Conservation (phyloP, 2,888 invertebrate genomes). For the Philhelius pedissequus region DNA sequence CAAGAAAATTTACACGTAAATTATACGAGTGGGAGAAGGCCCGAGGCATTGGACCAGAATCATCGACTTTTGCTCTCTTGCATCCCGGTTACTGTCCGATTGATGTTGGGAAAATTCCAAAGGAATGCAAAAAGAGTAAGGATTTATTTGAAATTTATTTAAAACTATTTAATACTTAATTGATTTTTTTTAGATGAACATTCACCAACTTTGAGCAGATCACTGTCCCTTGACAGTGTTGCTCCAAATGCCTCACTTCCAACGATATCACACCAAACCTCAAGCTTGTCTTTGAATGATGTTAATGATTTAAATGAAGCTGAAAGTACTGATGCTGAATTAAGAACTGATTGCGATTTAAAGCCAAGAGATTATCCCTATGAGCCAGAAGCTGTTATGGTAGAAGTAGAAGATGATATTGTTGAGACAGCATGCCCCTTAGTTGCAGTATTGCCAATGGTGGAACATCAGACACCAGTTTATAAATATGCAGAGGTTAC, state of each 20-base stretch:
- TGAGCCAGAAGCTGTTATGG: conserved; percentile 87
- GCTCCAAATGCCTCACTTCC: conserved; percentile 80
- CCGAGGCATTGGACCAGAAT: conserved; percentile 91
- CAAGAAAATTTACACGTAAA: conserved; percentile 92
- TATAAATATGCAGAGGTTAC: conserved; percentile 84
- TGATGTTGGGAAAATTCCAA: conserved; percentile 76
- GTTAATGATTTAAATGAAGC: conserved; percentile 84
- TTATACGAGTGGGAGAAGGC: conserved; percentile 95
- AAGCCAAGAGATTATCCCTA: conserved; percentile 76
- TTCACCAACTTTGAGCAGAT: conserved; percentile 82
- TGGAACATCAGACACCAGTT: conserved; percentile 85
- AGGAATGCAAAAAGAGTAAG: conserved; percentile 74
- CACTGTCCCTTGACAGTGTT: conserved; percentile 89
- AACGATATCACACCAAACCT: conserved; percentile 83
- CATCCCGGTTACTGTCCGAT: conserved; percentile 81
- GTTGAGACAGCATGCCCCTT: conserved; percentile 88
- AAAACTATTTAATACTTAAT: not conserved
- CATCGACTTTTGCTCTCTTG: conserved; percentile 89
- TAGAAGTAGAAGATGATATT: conserved; percentile 89
- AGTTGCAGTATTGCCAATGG: conserved; percentile 82
- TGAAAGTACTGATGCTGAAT: conserved; percentile 74
- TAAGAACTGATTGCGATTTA: conserved; percentile 73
- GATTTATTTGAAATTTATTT: not conserved
- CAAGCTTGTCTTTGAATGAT: conserved; percentile 87
- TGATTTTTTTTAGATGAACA: conserved; percentile 72